Evolutionary conservation across 1,140 invertebrate species (phyloP).

Genomic region (Pseudomyrmex cubaensis): DNA sequence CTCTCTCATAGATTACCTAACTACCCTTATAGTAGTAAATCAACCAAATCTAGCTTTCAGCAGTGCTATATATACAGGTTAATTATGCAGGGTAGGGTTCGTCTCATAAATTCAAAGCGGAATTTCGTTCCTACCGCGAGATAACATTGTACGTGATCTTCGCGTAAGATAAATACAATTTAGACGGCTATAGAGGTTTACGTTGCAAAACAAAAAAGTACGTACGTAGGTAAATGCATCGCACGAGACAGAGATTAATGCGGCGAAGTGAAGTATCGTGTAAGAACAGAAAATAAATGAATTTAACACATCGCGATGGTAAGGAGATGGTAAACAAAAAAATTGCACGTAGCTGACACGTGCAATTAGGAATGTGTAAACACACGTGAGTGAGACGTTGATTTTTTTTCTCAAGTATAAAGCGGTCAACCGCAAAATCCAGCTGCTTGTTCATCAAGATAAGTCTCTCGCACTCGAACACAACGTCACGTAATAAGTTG

Average conservation of each 20-base stretch:
- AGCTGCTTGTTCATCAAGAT: constrained; percentile 4
- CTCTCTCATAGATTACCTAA: constrained; percentile 10
- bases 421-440: constrained; percentile 18
- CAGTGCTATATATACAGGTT: constrained; percentile 27
- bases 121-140: constrained; percentile 6
- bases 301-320: too few relatives aligned
- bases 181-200: background rate
- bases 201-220: too few relatives aligned
- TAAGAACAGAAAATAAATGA: too few relatives aligned
- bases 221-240: too few relatives aligned
- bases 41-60: constrained; percentile 43
- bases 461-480: background rate
- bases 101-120: constrained; percentile 31
- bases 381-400: background rate
- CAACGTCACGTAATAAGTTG: constrained; percentile 17
- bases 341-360: background rate
- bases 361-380: background rate
- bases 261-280: background rate
- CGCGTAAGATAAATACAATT: constrained; percentile 15
- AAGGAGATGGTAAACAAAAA: background rate
- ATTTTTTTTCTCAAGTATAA: constrained; percentile 3
- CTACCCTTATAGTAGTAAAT: constrained; percentile 32
- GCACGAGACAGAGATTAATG: background rate
- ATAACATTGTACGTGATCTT: constrained; percentile 28
- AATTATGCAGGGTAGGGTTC: constrained; percentile 17